A percentile compares a stretch with the other conserved stretches of the same genome.
Conservation (phyloP, 2,797 vertebrate species). For the Rhabdophis nuchalis region DNA sequence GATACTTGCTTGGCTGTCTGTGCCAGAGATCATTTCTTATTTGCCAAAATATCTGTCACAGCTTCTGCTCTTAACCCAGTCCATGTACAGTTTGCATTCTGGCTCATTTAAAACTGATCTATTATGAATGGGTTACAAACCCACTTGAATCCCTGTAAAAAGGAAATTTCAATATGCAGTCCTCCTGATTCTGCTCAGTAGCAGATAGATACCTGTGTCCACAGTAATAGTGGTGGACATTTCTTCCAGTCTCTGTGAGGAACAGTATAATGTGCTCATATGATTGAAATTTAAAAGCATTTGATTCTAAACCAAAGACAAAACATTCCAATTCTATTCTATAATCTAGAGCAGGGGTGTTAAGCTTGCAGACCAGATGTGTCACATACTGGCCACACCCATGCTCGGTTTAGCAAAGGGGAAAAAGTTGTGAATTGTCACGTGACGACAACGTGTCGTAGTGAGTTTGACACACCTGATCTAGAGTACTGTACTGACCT, state of each 20-base stretch:
- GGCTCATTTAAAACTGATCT: accelerated
- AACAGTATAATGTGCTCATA: not conserved
- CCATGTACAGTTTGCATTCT: not conserved
- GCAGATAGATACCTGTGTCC: not conserved
- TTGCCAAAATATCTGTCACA: conserved; percentile 15
- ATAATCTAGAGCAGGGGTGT: not conserved
- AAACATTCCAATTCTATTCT: not conserved
- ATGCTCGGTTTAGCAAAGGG: accelerated
- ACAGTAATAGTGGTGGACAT: not conserved
- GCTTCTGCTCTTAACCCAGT: not conserved
- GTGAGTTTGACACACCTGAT: too few species aligned
- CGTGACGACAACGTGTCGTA: too few species aligned
- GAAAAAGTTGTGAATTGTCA: too few species aligned
- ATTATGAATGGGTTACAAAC: not conserved
- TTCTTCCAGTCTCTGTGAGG: not conserved
- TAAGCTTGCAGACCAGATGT: too few species aligned
- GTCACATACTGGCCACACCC: too few species aligned
- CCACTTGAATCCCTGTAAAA: not conserved
- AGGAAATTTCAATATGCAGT: not conserved
- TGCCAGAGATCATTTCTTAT: not conserved
- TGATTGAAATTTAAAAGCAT: not conserved
- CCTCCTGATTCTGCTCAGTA: not conserved
- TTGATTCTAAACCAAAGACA: not conserved
- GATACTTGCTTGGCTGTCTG: not conserved
- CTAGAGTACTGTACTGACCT: not conserved